Base-by-base conservation (phyloP, 2,888 invertebrate species). In the Panzeria rudis region DNA sequence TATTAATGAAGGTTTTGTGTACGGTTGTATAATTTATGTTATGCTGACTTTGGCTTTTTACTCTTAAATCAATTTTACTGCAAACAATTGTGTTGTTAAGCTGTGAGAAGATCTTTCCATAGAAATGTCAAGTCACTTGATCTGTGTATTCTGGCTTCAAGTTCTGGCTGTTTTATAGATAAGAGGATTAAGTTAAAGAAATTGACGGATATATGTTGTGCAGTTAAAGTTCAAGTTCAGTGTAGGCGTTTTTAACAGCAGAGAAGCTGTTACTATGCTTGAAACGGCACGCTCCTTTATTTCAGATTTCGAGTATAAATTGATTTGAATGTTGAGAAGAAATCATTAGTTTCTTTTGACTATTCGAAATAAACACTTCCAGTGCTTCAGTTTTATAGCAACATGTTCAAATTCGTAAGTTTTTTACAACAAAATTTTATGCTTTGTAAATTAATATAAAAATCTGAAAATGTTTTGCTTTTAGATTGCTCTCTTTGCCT, bases 321-420 rank as follows among this genome's bases (percentile, higher is more conserved):
- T 75, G 73, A 38, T 64, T 32, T 25, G 3, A 6, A 8, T 25
- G 35, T 9, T 35, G 32, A 7, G 5, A 8, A 17, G 1, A 76
- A n/a, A 29, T 50, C 52, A 84, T 71, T 72, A 86, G 86, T 86
- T 78, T 64, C 66, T 56, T 66, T 69, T 59, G 69, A 61, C 29
- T 13, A 61, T 56, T 83, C 20, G 11, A 29, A 32, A 38, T 20
- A 72, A 80, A 47, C 72, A 52, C 29, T 32, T 61, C 54, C 13
- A 35, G 9, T 13, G 20, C 11, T 76, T 56, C n/a, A 38, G 20
- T 0, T 5, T 9, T 38, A 11, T 9, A n/a, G 35, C 86, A 90
- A 89, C 80, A 92, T 92, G 92, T 92, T 91, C 89, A 92, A 92
- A 89, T 91, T 90, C 88, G 93, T 92, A 88, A 90, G 91, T 90